Conservation (phyloP, 1,140 invertebrate species). For the Heliothis virescens region DNA sequence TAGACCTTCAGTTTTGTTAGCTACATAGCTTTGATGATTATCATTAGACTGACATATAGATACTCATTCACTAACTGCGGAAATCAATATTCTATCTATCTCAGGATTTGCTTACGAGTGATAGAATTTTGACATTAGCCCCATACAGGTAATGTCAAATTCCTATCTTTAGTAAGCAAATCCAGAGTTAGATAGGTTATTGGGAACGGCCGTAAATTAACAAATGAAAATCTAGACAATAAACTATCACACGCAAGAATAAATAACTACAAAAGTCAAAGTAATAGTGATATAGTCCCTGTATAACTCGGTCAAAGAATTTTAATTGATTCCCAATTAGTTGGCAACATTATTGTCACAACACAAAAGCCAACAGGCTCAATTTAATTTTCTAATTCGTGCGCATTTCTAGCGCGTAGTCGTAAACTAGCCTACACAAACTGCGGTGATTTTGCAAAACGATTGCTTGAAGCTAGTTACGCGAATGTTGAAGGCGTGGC, state of each 20-base stretch:
- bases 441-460: constrained; percentile 41
- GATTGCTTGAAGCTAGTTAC: constrained; percentile 36
- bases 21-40: no score
- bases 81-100: no score
- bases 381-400: constrained; percentile 30
- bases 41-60: no score
- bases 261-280: background rate
- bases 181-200: no score
- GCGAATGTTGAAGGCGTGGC: constrained; percentile 33
- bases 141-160: no score
- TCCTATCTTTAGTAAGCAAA: no score
- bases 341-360: constrained; percentile 13
- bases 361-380: background rate
- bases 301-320: background rate
- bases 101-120: no score
- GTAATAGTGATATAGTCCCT: background rate
- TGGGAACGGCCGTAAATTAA: no score
- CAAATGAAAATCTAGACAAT: background rate
- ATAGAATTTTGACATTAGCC: no score
- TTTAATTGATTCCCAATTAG: constrained; percentile 27
- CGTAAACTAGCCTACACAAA: constrained; percentile 6
- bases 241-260: background rate
- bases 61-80: no score
- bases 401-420: background rate
- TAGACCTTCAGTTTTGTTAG: no score